Conservation (phyloP, 1,140 invertebrate species). For the Drosophila pandora region DNA sequence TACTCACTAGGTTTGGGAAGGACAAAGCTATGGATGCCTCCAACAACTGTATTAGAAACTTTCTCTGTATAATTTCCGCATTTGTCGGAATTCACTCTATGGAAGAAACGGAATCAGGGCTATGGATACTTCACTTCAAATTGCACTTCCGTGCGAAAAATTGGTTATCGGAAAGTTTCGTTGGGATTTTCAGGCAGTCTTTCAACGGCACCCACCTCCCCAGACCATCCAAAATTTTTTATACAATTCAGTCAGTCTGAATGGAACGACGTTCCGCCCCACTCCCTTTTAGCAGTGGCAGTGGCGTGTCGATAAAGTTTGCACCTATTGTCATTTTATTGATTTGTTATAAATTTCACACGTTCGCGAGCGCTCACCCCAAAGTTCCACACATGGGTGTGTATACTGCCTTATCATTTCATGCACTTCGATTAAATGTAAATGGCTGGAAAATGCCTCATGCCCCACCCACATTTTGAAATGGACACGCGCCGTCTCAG, state of each 20-base stretch:
- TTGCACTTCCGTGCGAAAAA: slow-evolving; percentile 82
- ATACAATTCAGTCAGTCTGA: slow-evolving; percentile 36
- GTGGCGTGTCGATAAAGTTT: slow-evolving; percentile 67
- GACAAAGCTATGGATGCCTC: slow-evolving; percentile 62
- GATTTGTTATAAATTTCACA: slow-evolving; percentile 81
- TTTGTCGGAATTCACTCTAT: slow-evolving; percentile 35
- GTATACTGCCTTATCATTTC: slow-evolving; percentile 58
- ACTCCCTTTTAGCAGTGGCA: background rate
- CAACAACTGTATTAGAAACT: slow-evolving; percentile 80
- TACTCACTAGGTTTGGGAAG: background rate
- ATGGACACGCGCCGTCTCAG: slow-evolving; percentile 40
- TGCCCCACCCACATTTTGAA: slow-evolving; percentile 45
- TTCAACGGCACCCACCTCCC: background rate
- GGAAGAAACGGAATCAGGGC: slow-evolving; percentile 16
- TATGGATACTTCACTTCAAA: slow-evolving; percentile 70
- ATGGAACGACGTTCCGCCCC: slow-evolving; percentile 54
- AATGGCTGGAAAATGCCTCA: slow-evolving; percentile 70
- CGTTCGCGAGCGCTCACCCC: slow-evolving; percentile 29
- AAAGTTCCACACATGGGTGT: background rate
- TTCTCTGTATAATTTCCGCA: slow-evolving; percentile 79
- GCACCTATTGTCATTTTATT: slow-evolving; percentile 82
- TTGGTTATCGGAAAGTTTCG: slow-evolving; percentile 79
- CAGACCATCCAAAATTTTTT: background rate
- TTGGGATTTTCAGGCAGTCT: slow-evolving; percentile 13
- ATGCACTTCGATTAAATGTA: slow-evolving; percentile 73